Base-by-base conservation (phyloP, 2,113 vertebrate species). In the Prionailurus bengalensis region DNA sequence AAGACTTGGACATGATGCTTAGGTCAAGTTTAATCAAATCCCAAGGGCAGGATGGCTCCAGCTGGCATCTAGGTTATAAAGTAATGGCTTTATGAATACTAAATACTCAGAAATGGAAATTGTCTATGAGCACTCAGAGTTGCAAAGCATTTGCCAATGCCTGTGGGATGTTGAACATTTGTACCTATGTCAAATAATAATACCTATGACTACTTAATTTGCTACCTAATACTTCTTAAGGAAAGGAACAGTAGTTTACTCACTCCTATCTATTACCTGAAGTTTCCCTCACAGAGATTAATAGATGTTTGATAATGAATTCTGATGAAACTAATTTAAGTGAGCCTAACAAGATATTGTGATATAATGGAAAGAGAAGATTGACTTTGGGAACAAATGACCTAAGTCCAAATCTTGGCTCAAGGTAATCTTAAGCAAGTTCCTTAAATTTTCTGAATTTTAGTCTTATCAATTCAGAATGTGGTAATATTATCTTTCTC, bases 251-350 rank as follows among this genome's bases (percentile, higher is more conserved):
- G 7, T 39, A 74, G 36, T 23, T 84, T 88, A 89, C 7, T 78
- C 14, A 58, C 12, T 76, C 23, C 51, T 71, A 66, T 31, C 71
- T 83, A 55, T 39, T 83, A 27, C 27, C 11, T 61, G 5, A 87
- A 70, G 5, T 83, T 87, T 92, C 25, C 31, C 68, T 25, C 29
- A 79, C 23, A 93, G 31, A 76, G 31, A 81, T 58, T 53, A 45
- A 42, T 25, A 93, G 31, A 29, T 74, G n/a, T 19, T 88, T 95
- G 68, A 23, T 96, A 83, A 90, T 74, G 31, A 90, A 93, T 94
- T 87, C 63, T 87, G 87, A 4, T 33, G 42, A 96, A 83, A 25
- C 19, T 87, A 11, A 87, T 65, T 86, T 83, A 13, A 87, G 58
- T 92, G 51, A 85, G 19, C 31, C 33, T 51, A 6, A 48, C 5